A percentile compares a stretch with the other conserved stretches of the same genome.
Evolutionary conservation across 2,113 vertebrate genomes (phyloP).

Genomic region (Pterophyllum scalare): DNA sequence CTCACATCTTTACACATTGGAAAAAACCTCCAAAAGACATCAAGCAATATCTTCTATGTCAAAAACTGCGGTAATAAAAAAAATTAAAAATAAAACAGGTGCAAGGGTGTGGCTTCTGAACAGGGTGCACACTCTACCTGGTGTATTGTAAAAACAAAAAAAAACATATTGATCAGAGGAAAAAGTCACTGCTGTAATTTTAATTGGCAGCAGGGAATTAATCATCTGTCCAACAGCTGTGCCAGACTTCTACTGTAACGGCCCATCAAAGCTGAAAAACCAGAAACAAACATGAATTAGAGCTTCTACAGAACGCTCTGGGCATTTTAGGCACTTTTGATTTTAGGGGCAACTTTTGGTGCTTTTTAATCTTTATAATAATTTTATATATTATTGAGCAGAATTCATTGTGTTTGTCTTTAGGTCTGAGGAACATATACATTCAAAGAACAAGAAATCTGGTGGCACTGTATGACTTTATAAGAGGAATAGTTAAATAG

Average conservation of each 20-base stretch:
- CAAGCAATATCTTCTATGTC: neutral
- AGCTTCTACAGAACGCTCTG: neutral
- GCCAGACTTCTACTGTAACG: neutral
- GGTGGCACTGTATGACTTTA: neutral
- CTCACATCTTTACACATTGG: neutral
- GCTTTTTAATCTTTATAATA: neutral
- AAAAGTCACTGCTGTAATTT: neutral
- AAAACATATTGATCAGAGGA: neutral
- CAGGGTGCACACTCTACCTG: neutral
- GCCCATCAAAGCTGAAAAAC: neutral
- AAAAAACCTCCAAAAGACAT: neutral
- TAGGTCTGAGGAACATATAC: neutral
- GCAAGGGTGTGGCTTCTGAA: neutral
- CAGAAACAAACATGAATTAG: neutral
- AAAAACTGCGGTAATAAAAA: neutral
- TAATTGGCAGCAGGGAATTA: neutral
- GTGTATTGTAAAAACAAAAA: neutral
- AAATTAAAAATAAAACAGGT: neutral
- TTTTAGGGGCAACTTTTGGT: neutral
- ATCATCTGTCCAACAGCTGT: constrained; percentile 1
- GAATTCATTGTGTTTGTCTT: neutral
- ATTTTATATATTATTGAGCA: neutral
- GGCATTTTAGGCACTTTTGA: neutral
- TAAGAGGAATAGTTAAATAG: neutral
- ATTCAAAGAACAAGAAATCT: neutral